Base-by-base conservation (phyloP, 2,797 vertebrate species). In the Mormyrops boulengeri region DNA sequence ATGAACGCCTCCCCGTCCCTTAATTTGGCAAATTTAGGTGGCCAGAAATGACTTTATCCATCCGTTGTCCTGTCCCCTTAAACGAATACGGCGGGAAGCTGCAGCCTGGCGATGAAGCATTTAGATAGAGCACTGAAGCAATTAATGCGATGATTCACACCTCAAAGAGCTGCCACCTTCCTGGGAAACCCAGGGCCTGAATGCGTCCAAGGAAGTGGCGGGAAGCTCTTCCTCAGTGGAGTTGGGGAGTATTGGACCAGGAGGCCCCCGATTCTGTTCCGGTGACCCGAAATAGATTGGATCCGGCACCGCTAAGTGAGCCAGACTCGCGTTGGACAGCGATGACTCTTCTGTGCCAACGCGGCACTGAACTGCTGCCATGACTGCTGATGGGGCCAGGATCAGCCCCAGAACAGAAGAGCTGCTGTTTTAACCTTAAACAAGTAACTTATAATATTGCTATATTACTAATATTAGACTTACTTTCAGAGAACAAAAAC, bases 121-220 rank as follows among this genome's bases (percentile, higher is more conserved):
- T 95, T 94, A 94, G 93, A 93, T 92, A 92, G 95, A 91, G 93
- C 95, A 94, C 90, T 94, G 94, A 91, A 94, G 94, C 94, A 95
- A 94, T 95, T 94, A 95, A 95, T 94, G 92, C 91, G 91, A 92
- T 91, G 92, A 92, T 93, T 92, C 90, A 91, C 91, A 92, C 89
- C 89, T 91, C 92, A 93, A 89, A 92, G 94, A 93, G 90, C 88
- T 17, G 57, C 90, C 90, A 7, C 77, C 89, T 90, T 89, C 88
- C 88, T 66, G 19, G 55, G 60, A 60, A 88, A 62, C 8, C 38
- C 85, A 34, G 30, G 53, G 26, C 80, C 91, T 19, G 47, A 90
- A 88, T 90, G 91, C 5, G 2, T 38, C 85, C 22, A 5, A 55
- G 6, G 52, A 50, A 26, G 22, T 17, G 5, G 47, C 8, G n/a